Conservation (phyloP, 2,888 invertebrate species). For the Phlogophora meticulosa region DNA sequence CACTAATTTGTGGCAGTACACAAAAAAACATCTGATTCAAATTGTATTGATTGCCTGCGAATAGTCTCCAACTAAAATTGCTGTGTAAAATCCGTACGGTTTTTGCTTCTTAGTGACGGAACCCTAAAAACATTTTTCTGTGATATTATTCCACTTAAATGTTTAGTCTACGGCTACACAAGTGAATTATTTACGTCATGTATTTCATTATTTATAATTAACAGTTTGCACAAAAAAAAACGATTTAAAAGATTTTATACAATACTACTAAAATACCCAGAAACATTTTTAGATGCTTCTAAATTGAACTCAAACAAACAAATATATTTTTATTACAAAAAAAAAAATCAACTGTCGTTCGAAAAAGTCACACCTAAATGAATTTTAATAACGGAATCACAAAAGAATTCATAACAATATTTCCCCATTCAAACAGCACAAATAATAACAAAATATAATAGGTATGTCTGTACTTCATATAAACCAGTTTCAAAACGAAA, state of each 20-base stretch:
- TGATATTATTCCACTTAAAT: background rate
- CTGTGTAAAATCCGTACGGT: no score
- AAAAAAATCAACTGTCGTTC: background rate
- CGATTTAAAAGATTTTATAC: no score
- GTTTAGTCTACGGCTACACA: background rate
- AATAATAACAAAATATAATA: slow-evolving; percentile 12
- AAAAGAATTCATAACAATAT: slow-evolving; percentile 10
- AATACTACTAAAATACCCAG: no score
- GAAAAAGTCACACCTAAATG: background rate
- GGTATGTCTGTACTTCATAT: background rate
- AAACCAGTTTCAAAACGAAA: background rate
- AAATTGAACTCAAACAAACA: no score
- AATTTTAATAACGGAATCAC: background rate
- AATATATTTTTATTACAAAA: no score
- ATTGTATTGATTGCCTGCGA: no score
- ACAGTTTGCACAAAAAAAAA: background rate
- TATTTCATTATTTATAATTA: background rate
- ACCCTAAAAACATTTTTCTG: background rate
- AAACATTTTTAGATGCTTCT: no score
- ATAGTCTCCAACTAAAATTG: no score
- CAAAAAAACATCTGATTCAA: no score
- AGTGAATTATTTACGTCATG: background rate
- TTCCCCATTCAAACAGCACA: background rate
- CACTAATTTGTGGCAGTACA: no score
- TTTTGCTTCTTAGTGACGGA: no score